Evolutionary conservation across 2,888 invertebrate genomes (phyloP), one percentile per base, ranked within the genome.

Genomic region (Protonemura montana): DNA sequence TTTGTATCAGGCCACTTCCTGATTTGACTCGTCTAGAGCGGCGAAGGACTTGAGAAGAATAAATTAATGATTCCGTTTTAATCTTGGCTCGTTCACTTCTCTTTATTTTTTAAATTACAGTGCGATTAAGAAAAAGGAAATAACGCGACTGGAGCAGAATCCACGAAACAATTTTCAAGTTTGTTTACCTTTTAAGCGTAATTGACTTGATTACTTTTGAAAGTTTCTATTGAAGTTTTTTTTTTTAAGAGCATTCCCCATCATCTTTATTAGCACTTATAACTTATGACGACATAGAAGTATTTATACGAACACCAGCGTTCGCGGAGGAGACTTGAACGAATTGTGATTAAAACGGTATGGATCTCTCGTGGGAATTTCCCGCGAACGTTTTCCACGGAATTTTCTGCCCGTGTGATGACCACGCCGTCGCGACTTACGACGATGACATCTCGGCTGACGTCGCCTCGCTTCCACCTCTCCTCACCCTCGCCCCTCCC

Each of bases 1-100:
- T 84, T n/a, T 59, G 21, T 21, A 83, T 42, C 83, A 84, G 84
- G 84, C 29, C 84, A 84, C 30, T 84, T 84, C 84, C 84, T 84
- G 84, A 59, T 59, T 27, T 83, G 83, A 83, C 41, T 28, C 27
- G 82, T 59, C 59, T 59, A 10, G 41, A 41, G 21, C 59, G 1
- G 28, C 21, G 84, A 26, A 59, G 59, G 59, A 59, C 84, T 35
- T 21, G 5, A n/a, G 76, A 76, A 76, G 59, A 28, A 59, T 84
- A 84, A 59, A 26, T 76, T 84, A 84, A 0, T 78, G 82, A 16
- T 30, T 84, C 42, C 42, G 59, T 84, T 59, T 84, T 76, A 59
- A 84, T 76, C 27, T 84, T 84, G 13, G n/a, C 76, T 59, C 76
- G 13, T 59, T 21, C 59, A 13, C 21, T 59, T 59, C 59, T 59